A percentile compares a stretch with the other conserved stretches of the same genome.
Conservation (phyloP, 2,797 vertebrate species). For the Clangula hyemalis region DNA sequence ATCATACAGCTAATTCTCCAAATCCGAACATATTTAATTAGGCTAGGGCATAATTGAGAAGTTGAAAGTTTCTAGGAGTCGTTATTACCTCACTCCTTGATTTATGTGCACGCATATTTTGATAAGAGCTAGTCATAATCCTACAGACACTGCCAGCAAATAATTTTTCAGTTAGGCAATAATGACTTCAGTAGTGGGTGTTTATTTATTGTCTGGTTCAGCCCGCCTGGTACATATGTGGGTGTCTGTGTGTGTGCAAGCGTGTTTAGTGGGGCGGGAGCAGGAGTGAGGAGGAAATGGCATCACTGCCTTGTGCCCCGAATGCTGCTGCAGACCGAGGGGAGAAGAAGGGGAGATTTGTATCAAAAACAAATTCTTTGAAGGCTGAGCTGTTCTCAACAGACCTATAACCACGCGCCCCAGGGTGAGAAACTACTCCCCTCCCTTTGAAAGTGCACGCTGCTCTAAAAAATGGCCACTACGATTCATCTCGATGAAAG, state of each 20-base stretch:
- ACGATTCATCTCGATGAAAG: neutral
- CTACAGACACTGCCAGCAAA: conserved; percentile 72
- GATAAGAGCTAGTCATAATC: conserved; percentile 72
- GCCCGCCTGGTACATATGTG: conserved; percentile 65
- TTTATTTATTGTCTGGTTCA: conserved; percentile 75
- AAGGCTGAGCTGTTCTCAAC: conserved; percentile 14
- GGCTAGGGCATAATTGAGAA: conserved; percentile 49
- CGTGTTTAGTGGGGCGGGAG: conserved; percentile 18
- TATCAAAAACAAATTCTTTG: conserved; percentile 12
- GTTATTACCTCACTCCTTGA: conserved; percentile 66
- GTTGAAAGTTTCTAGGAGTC: conserved; percentile 62
- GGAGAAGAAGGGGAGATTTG: conserved; percentile 19
- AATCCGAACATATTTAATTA: conserved; percentile 48
- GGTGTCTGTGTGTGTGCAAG: conserved; percentile 64
- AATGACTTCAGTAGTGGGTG: conserved; percentile 74
- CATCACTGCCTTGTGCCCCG: conserved; percentile 10
- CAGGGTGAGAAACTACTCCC: neutral
- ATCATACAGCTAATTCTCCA: neutral
- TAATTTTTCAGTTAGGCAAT: conserved; percentile 75
- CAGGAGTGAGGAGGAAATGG: conserved; percentile 42
- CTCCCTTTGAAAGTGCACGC: neutral
- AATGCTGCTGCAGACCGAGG: neutral
- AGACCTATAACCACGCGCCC: neutral
- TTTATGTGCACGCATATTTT: conserved; percentile 65
- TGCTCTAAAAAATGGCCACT: neutral